Percentiles rank a stretch among this genome's conserved stretches.
phyloP scores from a whole-genome alignment of 2,888 invertebrate species.

The Eumacrocentrus americanus region DNA sequence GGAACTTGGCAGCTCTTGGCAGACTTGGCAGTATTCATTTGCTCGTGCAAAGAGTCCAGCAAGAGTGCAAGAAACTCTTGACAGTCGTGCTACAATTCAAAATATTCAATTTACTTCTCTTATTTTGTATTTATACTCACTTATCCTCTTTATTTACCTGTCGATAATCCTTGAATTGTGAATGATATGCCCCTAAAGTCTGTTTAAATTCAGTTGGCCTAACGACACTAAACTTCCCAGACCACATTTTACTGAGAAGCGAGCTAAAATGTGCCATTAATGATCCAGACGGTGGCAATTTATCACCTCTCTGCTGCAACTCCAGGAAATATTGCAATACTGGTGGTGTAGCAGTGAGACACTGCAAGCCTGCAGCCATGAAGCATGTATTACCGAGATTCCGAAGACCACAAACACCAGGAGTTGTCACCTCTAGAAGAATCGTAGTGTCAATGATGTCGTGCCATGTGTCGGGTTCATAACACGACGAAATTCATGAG shows the following conservation, averaged over 20 bases:
- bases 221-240: constrained; percentile 64
- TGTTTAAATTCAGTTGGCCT: constrained; percentile 67
- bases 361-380: constrained; percentile 67
- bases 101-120: constrained; percentile 8
- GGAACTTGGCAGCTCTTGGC: constrained; percentile 51
- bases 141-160: constrained; percentile 61
- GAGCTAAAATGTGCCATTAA: constrained; percentile 65
- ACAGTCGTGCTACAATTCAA: constrained; percentile 67
- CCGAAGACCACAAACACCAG: constrained; percentile 66
- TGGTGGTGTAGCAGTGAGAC: constrained; percentile 65
- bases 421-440: constrained; percentile 44
- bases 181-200: constrained; percentile 65
- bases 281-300: constrained; percentile 55
- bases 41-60: constrained; percentile 69
- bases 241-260: constrained; percentile 67
- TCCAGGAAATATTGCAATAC: constrained; percentile 65
- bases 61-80: constrained; percentile 71
- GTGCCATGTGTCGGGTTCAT: too few species aligned
- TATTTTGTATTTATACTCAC: not conserved
- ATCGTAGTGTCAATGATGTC: too few species aligned
- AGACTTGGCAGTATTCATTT: constrained; percentile 62
- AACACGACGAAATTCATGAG: too few species aligned
- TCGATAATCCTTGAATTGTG: constrained; percentile 69
- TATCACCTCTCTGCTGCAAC: constrained; percentile 51
- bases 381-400: constrained; percentile 68